A percentile compares a stretch with the other conserved stretches of the same genome.
phyloP scores from a whole-genome alignment of 2,113 vertebrate genomes.

The Ptilorrhoa leucosticta region DNA sequence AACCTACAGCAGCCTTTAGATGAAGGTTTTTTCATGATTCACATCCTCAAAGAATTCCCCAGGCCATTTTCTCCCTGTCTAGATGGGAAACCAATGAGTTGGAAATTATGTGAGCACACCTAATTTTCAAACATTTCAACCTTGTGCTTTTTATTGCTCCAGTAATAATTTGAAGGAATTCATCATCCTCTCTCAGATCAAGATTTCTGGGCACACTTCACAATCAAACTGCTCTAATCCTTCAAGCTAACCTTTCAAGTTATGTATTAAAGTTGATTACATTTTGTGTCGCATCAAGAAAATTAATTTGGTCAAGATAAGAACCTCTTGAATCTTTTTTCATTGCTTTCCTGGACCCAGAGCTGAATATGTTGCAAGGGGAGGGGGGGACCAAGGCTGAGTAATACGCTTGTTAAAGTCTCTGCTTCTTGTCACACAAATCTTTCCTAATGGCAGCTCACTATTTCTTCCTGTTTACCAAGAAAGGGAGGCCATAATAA shows the following conservation, averaged over 20 bases:
- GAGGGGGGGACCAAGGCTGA: not conserved
- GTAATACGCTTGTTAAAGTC: not conserved
- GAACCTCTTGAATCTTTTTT: not conserved
- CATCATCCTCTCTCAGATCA: constrained; percentile 9
- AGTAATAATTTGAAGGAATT: constrained; percentile 41
- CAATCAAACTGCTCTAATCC: constrained; percentile 8
- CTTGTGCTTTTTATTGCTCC: constrained; percentile 25
- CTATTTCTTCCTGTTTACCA: not conserved
- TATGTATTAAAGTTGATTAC: constrained; percentile 33
- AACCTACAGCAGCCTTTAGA: not conserved
- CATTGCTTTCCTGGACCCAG: not conserved
- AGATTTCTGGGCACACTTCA: constrained; percentile 35
- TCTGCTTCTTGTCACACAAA: not conserved
- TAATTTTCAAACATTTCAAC: constrained; percentile 42
- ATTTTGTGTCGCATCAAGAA: not conserved
- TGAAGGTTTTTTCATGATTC: not conserved
- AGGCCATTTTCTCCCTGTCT: not conserved
- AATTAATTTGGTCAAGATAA: not conserved
- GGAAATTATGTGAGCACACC: constrained; percentile 33
- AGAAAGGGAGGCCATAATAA: not conserved
- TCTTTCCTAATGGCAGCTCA: not conserved
- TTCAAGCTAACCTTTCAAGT: constrained; percentile 61
- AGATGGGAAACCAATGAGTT: constrained; percentile 37
- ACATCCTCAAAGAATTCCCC: not conserved
- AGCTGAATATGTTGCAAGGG: not conserved